A percentile compares a stretch with the other conserved stretches of the same genome.
These are phyloP conservation scores for Actinernus sp. DNA, from an alignment of 92 coral and sea anemone genomes.

Conservation along the genomic window DNA sequence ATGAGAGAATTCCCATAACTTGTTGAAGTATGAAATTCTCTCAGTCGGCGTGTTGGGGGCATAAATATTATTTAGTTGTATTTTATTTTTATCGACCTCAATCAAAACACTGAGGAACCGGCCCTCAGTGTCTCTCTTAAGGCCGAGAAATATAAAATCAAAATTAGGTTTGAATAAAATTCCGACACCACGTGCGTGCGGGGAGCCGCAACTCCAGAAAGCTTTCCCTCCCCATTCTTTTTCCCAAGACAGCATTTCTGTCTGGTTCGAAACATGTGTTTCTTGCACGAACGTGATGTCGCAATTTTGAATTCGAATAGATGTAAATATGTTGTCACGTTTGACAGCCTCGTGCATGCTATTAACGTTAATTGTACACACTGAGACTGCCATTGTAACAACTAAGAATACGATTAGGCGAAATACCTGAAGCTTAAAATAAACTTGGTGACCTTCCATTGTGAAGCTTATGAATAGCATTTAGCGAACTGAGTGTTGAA, in stretches of 20 bases:
- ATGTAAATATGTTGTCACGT: background rate
- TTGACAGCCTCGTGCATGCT: slow-evolving; percentile 12
- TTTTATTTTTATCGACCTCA: background rate
- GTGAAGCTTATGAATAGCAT: too few relatives aligned
- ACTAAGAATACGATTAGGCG: too few relatives aligned
- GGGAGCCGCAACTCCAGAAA: background rate
- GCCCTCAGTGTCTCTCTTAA: slow-evolving; percentile 4
- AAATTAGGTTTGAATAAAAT: background rate
- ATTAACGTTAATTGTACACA: slow-evolving; percentile 8
- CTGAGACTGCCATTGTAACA: too few relatives aligned
- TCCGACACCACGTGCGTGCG: background rate
- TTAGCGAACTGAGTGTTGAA: too few relatives aligned
- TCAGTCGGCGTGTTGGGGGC: slow-evolving; percentile 15
- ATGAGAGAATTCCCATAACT: background rate
- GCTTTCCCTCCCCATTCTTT: background rate
- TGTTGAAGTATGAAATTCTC: background rate
- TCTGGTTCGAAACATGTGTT: too few relatives aligned
- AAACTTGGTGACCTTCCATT: too few relatives aligned
- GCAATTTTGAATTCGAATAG: background rate
- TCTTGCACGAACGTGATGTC: slow-evolving; percentile 8
- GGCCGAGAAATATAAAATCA: slow-evolving; percentile 2
- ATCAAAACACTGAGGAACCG: slow-evolving; percentile 1
- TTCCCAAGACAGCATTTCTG: too few relatives aligned
- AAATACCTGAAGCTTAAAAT: too few relatives aligned
- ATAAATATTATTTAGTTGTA: slow-evolving; percentile 16